Percentiles rank a stretch among this genome's conserved stretches.
Conservation (phyloP, 2,797 vertebrate species). For the Notolepis coatsorum region DNA sequence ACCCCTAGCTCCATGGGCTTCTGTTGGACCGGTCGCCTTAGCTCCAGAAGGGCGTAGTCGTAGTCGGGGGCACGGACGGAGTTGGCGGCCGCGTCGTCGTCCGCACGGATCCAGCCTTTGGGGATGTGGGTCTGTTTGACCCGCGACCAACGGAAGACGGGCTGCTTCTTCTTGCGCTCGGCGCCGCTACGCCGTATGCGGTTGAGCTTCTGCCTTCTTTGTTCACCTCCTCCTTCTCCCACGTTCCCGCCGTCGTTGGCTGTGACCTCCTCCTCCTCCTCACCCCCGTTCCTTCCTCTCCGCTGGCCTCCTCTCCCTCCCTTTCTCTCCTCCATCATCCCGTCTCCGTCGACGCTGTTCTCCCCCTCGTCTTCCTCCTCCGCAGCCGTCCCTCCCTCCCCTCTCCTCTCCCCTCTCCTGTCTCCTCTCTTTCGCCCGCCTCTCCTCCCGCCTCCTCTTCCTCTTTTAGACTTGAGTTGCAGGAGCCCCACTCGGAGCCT, state of each 20-base stretch:
- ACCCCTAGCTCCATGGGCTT: constrained; percentile 92
- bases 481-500: constrained; percentile 88
- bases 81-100: constrained; percentile 30
- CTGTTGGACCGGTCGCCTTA: constrained; percentile 85
- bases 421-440: constrained; percentile 17
- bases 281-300: neutral
- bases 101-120: constrained; percentile 85
- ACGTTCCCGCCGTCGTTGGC: no score
- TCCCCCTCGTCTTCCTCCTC: constrained; percentile 1
- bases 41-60: constrained; percentile 91
- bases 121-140: constrained; percentile 89
- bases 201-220: neutral
- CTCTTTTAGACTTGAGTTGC: constrained; percentile 78
- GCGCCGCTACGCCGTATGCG: constrained; percentile 31
- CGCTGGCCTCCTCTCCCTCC: constrained; percentile 9
- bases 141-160: constrained; percentile 88
- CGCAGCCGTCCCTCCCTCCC: neutral
- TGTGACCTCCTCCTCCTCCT: neutral
- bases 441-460: constrained; percentile 44
- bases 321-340: neutral
- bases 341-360: no score
- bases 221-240: constrained; percentile 9
- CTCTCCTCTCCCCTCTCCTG: constrained; percentile 16
- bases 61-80: constrained; percentile 86
- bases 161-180: constrained; percentile 39